A percentile compares a stretch with the other conserved stretches of the same genome.
Conservation (phyloP, 2,113 vertebrate species). For the Gallinago media region DNA sequence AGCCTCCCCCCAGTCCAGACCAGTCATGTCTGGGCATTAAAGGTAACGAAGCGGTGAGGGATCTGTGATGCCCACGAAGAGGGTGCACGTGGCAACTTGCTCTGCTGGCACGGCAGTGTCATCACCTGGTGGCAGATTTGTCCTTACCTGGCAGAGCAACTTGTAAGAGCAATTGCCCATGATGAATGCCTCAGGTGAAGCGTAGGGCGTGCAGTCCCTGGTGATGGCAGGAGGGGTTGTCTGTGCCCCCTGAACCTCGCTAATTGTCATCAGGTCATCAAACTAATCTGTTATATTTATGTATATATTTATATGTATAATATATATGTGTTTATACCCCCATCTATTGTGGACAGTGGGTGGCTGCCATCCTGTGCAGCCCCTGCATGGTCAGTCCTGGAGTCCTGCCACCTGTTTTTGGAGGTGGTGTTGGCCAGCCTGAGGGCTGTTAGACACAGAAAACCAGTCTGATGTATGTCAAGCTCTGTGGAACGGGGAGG, state of each 20-base stretch:
- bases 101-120: background rate
- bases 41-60: background rate
- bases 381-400: background rate
- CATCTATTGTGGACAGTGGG: too few species aligned
- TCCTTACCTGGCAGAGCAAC: background rate
- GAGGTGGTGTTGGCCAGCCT: background rate
- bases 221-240: background rate
- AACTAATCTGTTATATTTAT: background rate
- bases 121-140: background rate
- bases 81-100: background rate
- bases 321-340: background rate
- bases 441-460: background rate
- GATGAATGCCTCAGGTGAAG: background rate
- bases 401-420: background rate
- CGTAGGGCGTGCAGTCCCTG: rapidly evolving
- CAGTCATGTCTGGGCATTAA: background rate
- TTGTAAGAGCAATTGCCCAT: background rate
- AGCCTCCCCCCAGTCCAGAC: background rate
- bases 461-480: background rate
- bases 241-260: background rate
- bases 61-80: background rate
- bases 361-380: background rate
- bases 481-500: background rate
- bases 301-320: too few species aligned
- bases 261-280: background rate